Conservation (phyloP, 2,797 vertebrate genomes). For the Falco concolor region DNA sequence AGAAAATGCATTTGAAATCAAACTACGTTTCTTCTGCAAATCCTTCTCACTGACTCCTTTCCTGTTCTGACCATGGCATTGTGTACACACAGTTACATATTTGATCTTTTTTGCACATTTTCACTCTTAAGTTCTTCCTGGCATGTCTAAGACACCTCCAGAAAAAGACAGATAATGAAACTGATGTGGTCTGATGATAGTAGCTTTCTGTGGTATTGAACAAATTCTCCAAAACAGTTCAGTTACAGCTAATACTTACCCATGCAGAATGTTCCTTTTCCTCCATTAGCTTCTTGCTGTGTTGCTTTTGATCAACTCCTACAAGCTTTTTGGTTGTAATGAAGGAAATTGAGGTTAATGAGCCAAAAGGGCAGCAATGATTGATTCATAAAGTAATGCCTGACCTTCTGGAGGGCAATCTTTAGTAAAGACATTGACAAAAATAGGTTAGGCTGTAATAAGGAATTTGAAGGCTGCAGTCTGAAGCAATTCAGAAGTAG, state of each 20-base stretch:
- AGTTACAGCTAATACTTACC: background rate
- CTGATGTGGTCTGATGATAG: background rate
- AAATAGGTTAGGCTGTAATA: background rate
- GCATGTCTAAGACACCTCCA: background rate
- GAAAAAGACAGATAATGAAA: background rate
- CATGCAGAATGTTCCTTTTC: background rate
- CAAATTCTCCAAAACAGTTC: background rate
- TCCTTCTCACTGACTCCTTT: background rate
- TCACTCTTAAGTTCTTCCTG: background rate
- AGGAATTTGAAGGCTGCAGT: background rate
- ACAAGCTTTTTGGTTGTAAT: background rate
- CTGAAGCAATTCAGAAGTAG: background rate
- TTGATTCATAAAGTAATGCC: background rate
- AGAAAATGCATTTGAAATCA: background rate
- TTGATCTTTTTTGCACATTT: background rate
- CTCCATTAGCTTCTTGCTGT: background rate
- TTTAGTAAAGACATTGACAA: background rate
- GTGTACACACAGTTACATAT: background rate
- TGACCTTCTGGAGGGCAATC: background rate
- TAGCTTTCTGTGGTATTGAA: background rate
- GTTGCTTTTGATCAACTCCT: background rate
- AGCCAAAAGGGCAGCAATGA: background rate
- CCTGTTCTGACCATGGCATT: background rate
- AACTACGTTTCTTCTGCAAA: background rate
- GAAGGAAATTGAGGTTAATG: slow-evolving; percentile 8